Percentiles rank a stretch among this genome's conserved stretches.
phyloP scores from a whole-genome alignment of 1,140 invertebrate genomes.

The Bombus vancouverensis region DNA sequence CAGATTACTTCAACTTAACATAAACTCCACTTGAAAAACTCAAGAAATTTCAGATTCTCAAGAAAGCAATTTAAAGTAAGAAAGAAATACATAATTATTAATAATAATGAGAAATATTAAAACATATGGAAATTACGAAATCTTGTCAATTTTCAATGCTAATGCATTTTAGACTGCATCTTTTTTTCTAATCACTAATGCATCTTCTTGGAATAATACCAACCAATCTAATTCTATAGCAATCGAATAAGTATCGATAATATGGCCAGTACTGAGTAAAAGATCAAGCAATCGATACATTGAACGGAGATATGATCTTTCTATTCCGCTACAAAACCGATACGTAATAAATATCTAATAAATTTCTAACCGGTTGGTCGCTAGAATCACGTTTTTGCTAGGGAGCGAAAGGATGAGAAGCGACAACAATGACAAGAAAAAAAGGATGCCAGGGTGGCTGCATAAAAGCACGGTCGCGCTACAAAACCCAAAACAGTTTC shows the following conservation, averaged over 20 bases:
- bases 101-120: too few relatives aligned
- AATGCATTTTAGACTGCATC: too few relatives aligned
- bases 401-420: conserved; percentile 51
- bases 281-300: neutral
- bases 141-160: too few relatives aligned
- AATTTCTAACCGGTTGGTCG: conserved; percentile 79
- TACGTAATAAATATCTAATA: conserved; percentile 82
- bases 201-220: neutral
- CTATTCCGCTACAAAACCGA: conserved; percentile 72
- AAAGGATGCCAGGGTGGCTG: conserved; percentile 43
- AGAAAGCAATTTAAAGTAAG: too few relatives aligned
- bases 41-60: too few relatives aligned
- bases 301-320: conserved; percentile 60
- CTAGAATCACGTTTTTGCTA: conserved; percentile 71
- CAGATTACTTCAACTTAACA: too few relatives aligned
- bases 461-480: conserved; percentile 66
- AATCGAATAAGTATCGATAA: neutral
- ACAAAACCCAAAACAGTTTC: conserved; percentile 81
- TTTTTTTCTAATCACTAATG: too few relatives aligned
- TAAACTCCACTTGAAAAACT: too few relatives aligned
- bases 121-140: too few relatives aligned
- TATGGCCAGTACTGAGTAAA: neutral
- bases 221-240: neutral
- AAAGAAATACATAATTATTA: too few relatives aligned
- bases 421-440: conserved; percentile 56